These are phyloP conservation scores for Pterostichus madidus DNA, from an alignment of 2,888 invertebrate genomes.

Conservation along the genomic window DNA sequence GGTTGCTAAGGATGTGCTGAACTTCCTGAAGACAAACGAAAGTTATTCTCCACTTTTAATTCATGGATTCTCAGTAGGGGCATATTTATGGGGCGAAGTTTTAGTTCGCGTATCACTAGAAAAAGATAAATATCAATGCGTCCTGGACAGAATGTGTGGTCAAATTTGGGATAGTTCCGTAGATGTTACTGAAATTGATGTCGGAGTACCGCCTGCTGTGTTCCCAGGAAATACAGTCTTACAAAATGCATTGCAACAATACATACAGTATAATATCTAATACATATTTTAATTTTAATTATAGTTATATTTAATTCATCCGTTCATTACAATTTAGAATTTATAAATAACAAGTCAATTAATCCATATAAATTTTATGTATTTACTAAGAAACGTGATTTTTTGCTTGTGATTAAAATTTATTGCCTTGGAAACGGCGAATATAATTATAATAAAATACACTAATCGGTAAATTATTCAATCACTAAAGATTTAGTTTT, in stretches of 20 bases:
- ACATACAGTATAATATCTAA: slow-evolving; percentile 79
- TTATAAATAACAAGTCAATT: too few species aligned
- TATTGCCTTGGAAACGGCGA: too few species aligned
- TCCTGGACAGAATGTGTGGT: slow-evolving; percentile 83
- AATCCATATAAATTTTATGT: too few species aligned
- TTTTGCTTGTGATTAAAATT: too few species aligned
- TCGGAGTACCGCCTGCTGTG: slow-evolving; percentile 82
- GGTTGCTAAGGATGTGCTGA: slow-evolving; percentile 84
- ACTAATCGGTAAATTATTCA: too few species aligned
- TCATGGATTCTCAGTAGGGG: slow-evolving; percentile 92
- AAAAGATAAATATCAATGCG: slow-evolving; percentile 78
- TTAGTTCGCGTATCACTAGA: slow-evolving; percentile 80
- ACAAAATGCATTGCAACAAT: slow-evolving; percentile 81
- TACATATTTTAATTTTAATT: too few species aligned
- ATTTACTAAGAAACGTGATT: too few species aligned
- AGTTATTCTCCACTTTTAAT: slow-evolving; percentile 83
- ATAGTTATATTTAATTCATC: too few species aligned
- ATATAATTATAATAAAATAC: too few species aligned
- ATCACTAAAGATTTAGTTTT: too few species aligned
- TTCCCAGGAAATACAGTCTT: slow-evolving; percentile 83
- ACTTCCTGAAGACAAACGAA: slow-evolving; percentile 83
- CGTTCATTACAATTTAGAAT: too few species aligned
- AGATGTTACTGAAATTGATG: slow-evolving; percentile 82
- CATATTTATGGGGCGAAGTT: slow-evolving; percentile 90
- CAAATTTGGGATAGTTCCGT: slow-evolving; percentile 92